Base-by-base conservation (phyloP, 2,797 vertebrate species). In the Pampus argenteus region DNA sequence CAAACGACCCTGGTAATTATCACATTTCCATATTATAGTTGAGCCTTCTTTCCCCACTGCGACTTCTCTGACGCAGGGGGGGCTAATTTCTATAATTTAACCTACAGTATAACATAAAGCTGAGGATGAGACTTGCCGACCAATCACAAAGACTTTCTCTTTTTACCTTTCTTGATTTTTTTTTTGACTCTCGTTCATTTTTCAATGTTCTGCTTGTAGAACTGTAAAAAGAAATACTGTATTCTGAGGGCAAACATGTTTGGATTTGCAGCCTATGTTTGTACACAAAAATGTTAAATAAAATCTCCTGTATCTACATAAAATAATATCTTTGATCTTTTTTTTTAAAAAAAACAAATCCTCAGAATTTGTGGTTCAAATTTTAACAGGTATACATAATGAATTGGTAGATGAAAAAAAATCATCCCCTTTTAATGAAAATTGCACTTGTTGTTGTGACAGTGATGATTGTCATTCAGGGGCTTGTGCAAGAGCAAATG, bases 221-320 rank as follows among this genome's bases (percentile, higher is more conserved):
- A 85, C 93, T 95, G 92, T 91, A 91, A 81, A 94, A 91, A 92
- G 74, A 85, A 81, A 94, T 92, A 89, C 85, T 93, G 93, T 94
- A 93, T 86, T 91, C 82, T 89, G 93, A 92, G 87, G 79, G 79
- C 86, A 83, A 92, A 91, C 89, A 87, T 89, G 88, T 92, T 94
- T 90, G 87, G 81, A 92, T 96, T 96, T 96, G 90, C 92, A 92
- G 93, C 92, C 95, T 94, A 91, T 94, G 93, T 97, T 96, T 97
- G 95, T 96, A 96, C 92, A 94, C 94, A 89, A 94, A 92, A 91
- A 94, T 94, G 93, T 94, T 94, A 93, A 96, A 96, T 96, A 91
- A 96, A 95, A 94, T 92, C 88, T 95, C 92, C 93, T 93, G 93
- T 95, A 96, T 94, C 94, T 92, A 90, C 82, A 82, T 26, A 18